phyloP scores from a whole-genome alignment of 2,113 vertebrate species.

The Mus musculus region GRCm39 chr1:39059501-39060000 shows the following conservation, averaged over 20 bases:
- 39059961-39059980: neutral
- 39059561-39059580: constrained; percentile 73
- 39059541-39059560: constrained; percentile 58
- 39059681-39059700: constrained; percentile 87
- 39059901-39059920: neutral
- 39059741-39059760: constrained; percentile 79
- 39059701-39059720: constrained; percentile 79
- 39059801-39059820: neutral
- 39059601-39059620: constrained; percentile 84
- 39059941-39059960: neutral
- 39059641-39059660: constrained; percentile 87
- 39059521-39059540: neutral
- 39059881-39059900: neutral
- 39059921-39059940: neutral
- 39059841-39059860: neutral
- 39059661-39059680: constrained; percentile 84
- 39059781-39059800: neutral
- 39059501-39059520: neutral
- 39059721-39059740: constrained; percentile 75
- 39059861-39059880: neutral
- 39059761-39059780: constrained; percentile 20
- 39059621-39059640: constrained; percentile 88
- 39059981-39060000: neutral
- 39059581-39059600: constrained; percentile 66
- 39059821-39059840: too few species aligned